phyloP scores from a whole-genome alignment of 2,888 invertebrate genomes.

The Cerceris ruficornis region DNA sequence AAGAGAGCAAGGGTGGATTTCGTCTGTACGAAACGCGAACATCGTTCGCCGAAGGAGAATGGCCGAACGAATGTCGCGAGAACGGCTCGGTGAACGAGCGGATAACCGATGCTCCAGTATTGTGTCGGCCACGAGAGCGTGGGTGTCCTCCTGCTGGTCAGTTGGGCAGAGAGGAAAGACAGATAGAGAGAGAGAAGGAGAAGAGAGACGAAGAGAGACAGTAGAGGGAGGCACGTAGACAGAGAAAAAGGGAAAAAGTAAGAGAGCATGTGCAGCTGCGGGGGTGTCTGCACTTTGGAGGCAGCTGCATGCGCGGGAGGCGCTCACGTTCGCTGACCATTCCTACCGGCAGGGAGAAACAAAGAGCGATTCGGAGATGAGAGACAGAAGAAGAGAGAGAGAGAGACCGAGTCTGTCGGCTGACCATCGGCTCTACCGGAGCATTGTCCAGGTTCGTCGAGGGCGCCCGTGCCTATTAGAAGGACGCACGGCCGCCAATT shows the following conservation, averaged over 20 bases:
- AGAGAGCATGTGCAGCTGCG: slow-evolving; percentile 52
- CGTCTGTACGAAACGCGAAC: slow-evolving; percentile 14
- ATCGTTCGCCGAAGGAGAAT: slow-evolving; percentile 14
- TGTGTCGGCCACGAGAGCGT: slow-evolving; percentile 49
- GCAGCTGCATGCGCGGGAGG: slow-evolving; percentile 52
- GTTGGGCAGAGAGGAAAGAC: slow-evolving; percentile 19
- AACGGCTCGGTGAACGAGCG: slow-evolving; percentile 41
- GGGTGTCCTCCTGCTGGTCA: slow-evolving; percentile 52
- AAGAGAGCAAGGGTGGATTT: slow-evolving; percentile 15
- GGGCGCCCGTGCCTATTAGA: slow-evolving; percentile 72
- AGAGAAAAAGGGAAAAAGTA: slow-evolving; percentile 14
- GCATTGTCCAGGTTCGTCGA: slow-evolving; percentile 60
- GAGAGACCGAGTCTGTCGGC: slow-evolving; percentile 29
- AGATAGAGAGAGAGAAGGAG: slow-evolving; percentile 2
- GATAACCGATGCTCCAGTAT: slow-evolving; percentile 57
- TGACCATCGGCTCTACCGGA: slow-evolving; percentile 60
- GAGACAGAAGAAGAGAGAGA: slow-evolving; percentile 26
- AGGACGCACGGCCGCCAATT: slow-evolving; percentile 68
- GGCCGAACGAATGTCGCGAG: slow-evolving; percentile 40
- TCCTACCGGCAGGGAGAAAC: slow-evolving; percentile 33
- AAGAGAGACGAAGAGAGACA: slow-evolving; percentile 14
- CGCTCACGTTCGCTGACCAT: slow-evolving; percentile 56
- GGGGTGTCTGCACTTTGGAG: slow-evolving; percentile 62
- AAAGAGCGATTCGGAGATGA: slow-evolving; percentile 2
- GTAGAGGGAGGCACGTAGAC: neutral